Evolutionary conservation across 2,113 vertebrate species (phyloP), one percentile per base, ranked within the genome.

Genomic region (Picathartes gymnocephalus): DNA sequence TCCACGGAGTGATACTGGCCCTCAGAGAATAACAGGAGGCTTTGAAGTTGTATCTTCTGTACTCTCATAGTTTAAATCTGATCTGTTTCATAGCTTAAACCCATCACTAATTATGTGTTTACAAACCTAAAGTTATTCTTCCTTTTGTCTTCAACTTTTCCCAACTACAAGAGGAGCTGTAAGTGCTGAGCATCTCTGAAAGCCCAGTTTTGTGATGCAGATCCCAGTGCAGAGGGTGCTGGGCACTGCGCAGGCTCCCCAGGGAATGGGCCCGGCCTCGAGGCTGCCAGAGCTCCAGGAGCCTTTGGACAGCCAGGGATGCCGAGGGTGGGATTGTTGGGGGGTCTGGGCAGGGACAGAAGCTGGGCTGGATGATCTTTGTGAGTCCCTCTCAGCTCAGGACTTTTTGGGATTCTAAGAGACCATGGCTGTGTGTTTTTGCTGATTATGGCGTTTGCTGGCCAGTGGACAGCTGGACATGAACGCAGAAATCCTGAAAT

Each of bases 301-400:
- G 81, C 6, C 1, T 16, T 70, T 60, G 80, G 66, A 1, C 20
- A 83, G 5, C 62, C 83, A 86, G 83, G 53, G 62, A 19, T 77
- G 84, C 7, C 2, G 73, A 78, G 73, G 64, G 2, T 61, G 54
- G 47, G 33, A 0, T 6, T 60, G 15, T 1, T 68, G 54, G 47
- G 37, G 39, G 0, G 15, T 45, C 64, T 86, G 54, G 0, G 64
- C 64, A 61, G 28, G 48, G 20, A 0, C 16, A 15, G 65, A 48
- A 0, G 40, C 4, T 18, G 57, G 0, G 0, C 12, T 65, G 23
- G n/a, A 5, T 21, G 24, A 35, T 66, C 42, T 1, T 5, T 0
- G 17, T 42, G 57, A 0, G 5, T 22, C 21, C 11, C 14, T 64
- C 17, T 5, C 50, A 56, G 14, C 30, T 71, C 57, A 64, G 42